These are phyloP conservation scores for Tetrao urogallus DNA, from an alignment of 2,113 vertebrate species.

Conservation along the genomic window DNA sequence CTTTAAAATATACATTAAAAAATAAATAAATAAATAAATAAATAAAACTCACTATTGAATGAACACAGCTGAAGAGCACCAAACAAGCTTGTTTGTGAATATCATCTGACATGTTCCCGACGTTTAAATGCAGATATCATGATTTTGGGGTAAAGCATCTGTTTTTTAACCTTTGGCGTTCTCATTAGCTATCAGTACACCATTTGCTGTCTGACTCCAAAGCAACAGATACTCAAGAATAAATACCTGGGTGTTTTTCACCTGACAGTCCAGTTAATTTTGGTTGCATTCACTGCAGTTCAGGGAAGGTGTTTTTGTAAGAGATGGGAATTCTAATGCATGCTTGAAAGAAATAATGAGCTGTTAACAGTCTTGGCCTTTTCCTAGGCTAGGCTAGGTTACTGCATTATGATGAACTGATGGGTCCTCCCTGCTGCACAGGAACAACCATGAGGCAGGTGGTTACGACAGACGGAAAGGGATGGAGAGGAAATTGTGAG, in stretches of 20 bases:
- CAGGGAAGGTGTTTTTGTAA: background rate
- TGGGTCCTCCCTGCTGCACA: background rate
- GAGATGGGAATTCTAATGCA: background rate
- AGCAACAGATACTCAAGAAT: background rate
- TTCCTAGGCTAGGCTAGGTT: too few species aligned
- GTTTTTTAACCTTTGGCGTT: background rate
- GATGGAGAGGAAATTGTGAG: fast-evolving
- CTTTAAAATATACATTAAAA: background rate
- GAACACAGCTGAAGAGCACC: background rate
- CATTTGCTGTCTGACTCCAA: background rate
- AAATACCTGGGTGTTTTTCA: background rate
- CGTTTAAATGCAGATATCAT: background rate
- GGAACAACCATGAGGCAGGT: background rate
- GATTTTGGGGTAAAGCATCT: background rate
- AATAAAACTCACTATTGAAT: background rate
- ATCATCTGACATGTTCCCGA: background rate
- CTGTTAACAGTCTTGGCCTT: too few species aligned
- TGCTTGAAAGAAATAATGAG: background rate
- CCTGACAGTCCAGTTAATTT: background rate
- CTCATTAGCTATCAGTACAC: background rate
- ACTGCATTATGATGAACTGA: background rate
- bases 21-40: background rate
- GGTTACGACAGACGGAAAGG: fast-evolving
- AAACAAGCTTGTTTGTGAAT: background rate
- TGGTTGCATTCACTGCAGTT: background rate